Evolutionary conservation across 1,140 invertebrate genomes (phyloP), one percentile per base, ranked within the genome.

Genomic region (Whitmania pigra): DNA sequence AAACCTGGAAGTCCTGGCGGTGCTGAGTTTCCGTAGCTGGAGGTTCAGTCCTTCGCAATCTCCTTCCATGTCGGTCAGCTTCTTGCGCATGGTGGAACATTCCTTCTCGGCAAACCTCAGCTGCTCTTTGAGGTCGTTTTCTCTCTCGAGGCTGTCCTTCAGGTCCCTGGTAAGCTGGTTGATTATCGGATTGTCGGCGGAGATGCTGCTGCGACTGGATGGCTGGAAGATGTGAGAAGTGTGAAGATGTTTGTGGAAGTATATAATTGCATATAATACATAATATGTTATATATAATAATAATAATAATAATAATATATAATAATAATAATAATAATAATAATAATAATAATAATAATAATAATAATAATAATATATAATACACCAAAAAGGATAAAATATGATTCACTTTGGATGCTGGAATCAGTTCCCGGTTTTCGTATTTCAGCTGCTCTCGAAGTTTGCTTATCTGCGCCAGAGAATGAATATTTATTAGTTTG

Each of bases 21-120:
- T 77, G 82, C 90, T 90, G 89, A 94, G 90, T 88, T 92, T 93
- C 86, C 93, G 92, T 78, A 94, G 87, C 85, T 94, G 92, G 83
- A 91, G 86, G 80, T 89, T 88, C 82, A 94, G 85, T 72, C 89
- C 90, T 83, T 94, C 92, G 85, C 94, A 94, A 85, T 94, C 92
- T 81, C 93, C 90, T 85, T 94, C 92, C 78, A 93, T 86, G 75
- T 90, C 87, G 75, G 88, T 88, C 75, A 90, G 86, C 84, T 91
- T 92, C 86, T 90, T 91, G 81, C 90, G 86, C 78, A 91, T 75
- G 71, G 77, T 87, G 80, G 87, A 89, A 78, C 87, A 88, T 86
- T 95, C 91, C 82, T 93, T 91, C 82, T 94, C 91, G 36, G 91
- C 88, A 81, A 92, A 93, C 73, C 88, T 87, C 13, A 95, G 80